Evolutionary conservation across 2,888 invertebrate species (phyloP).

Genomic region (Andrena hattorfiana): DNA sequence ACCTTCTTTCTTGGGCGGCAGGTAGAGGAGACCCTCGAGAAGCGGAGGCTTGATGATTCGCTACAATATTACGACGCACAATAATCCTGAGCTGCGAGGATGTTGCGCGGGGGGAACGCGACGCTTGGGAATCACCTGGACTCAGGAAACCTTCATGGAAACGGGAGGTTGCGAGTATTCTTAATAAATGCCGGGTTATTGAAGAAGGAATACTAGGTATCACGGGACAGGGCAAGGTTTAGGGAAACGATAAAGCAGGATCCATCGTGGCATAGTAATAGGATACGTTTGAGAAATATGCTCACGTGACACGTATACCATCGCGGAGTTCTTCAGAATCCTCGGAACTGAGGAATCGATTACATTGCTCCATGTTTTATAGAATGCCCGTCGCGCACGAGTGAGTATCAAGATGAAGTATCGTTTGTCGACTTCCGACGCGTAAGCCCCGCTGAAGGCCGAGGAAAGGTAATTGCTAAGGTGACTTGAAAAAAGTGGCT

Average conservation of each 20-base stretch:
- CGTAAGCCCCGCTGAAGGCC: background rate
- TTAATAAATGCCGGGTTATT: slow-evolving; percentile 1
- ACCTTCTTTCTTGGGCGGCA: slow-evolving; percentile 60
- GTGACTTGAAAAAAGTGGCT: slow-evolving; percentile 1
- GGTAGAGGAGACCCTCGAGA: slow-evolving; percentile 56
- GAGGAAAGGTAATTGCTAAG: slow-evolving; percentile 3
- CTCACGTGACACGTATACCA: no score
- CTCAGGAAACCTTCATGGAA: background rate
- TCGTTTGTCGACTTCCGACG: background rate
- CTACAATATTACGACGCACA: slow-evolving; percentile 44
- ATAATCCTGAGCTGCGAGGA: slow-evolving; percentile 12
- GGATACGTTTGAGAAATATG: background rate
- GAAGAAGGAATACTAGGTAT: no score
- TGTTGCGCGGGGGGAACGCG: background rate
- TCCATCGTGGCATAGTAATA: background rate
- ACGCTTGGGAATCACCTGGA: slow-evolving; percentile 16
- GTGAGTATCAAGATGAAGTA: background rate
- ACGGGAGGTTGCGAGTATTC: background rate
- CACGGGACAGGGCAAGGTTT: no score
- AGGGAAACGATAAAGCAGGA: no score
- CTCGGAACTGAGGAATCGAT: slow-evolving; percentile 5
- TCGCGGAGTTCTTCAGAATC: background rate
- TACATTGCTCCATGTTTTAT: background rate
- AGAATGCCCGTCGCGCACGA: background rate
- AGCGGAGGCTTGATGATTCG: slow-evolving; percentile 41